Conservation (phyloP, 2,113 vertebrate genomes). For the Lathamus discolor region DNA sequence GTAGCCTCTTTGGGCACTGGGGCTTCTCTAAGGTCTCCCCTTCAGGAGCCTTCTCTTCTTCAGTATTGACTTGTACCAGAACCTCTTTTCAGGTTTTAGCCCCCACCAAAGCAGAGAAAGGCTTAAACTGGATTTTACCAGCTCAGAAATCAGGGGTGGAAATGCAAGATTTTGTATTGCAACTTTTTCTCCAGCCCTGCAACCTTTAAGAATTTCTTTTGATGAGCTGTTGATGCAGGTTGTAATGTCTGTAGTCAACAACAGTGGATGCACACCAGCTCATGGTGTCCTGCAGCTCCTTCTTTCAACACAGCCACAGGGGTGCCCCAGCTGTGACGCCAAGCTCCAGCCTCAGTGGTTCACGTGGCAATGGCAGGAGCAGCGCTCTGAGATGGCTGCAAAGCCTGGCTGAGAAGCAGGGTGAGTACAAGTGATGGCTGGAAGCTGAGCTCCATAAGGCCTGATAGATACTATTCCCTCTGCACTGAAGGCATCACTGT, state of each 20-base stretch:
- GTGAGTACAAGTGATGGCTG: background rate
- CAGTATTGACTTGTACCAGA: background rate
- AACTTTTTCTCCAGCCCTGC: background rate
- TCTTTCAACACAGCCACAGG: background rate
- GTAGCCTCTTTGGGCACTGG: too few species aligned
- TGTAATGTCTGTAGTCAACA: background rate
- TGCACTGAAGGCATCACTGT: background rate
- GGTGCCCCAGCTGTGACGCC: accelerated
- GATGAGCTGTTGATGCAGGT: background rate
- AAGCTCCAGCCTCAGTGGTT: background rate
- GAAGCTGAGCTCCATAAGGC: background rate
- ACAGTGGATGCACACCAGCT: accelerated
- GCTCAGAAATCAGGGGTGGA: background rate
- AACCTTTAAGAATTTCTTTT: background rate
- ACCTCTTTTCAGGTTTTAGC: background rate
- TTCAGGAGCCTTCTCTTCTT: background rate
- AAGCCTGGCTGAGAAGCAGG: background rate
- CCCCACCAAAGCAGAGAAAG: background rate
- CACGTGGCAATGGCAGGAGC: background rate
- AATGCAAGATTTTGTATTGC: background rate
- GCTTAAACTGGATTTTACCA: background rate
- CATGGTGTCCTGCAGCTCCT: accelerated
- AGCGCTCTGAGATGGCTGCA: accelerated
- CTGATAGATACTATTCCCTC: background rate
- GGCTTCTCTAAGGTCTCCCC: background rate